Evolutionary conservation across 2,888 invertebrate genomes (phyloP), one percentile per base, ranked within the genome.

Genomic region (Pristionchus arcanus): DNA sequence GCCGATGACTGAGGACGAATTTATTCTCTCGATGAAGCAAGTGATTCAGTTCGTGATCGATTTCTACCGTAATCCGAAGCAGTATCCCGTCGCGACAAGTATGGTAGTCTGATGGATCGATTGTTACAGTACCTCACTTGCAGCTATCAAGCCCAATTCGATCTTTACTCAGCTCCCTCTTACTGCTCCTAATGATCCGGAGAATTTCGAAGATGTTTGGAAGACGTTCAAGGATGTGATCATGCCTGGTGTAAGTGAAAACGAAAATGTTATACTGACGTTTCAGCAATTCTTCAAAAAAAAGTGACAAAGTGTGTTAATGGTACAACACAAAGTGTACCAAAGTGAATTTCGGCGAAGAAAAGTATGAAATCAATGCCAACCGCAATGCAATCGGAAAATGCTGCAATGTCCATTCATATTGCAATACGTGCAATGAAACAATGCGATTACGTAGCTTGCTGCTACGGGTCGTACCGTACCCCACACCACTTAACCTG

Each of bases 61-160:
- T 25, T 89, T 59, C 89, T 81, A 81, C 81, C 28, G 31, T 49
- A 31, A 89, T 25, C 81, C 89, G 16, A n/a, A 25, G 34, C 59
- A 81, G 42, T 81, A 63, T n/a, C 87, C 87, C 53, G 87, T 88
- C 34, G 15, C 87, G 31, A 28, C 87, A 53, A 31, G 87, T 88
- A 71, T 37, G n/a, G 81, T 81, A 49, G 42, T 25, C 42, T 49
- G 42, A 49, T 9, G 42, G 42, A 81, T 19, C 25, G n/a, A 42
- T 49, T 25, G 25, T 15, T 59, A 59, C 59, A 19, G 59, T 59
- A 59, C 59, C 25, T 19, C 2, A 0, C 2, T 42, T 66, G 21
- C 86, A 86, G 86, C 11, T 15, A 42, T 66, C 25, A 66, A 66
- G 21, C 87, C 89, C n/a, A 37, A 81, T 31, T 63, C 37, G 2